Base-by-base conservation (phyloP, 2,888 invertebrate genomes). In the Caenorhabditis angaria region DNA sequence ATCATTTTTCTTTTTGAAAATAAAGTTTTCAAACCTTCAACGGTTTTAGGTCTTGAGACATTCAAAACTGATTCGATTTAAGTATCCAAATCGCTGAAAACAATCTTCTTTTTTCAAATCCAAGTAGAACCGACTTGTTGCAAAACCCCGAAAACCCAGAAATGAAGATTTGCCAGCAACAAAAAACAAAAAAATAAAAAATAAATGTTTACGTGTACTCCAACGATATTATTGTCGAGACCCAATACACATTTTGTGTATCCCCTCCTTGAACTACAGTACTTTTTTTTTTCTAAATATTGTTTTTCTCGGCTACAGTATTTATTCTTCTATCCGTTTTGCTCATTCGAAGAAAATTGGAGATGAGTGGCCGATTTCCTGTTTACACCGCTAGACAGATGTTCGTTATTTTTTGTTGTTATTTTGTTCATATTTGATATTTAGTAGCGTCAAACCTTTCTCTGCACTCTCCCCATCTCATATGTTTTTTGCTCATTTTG, bases 361-460 rank as follows among this genome's bases (percentile, higher is more conserved):
- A 41, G 5, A 6, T 18, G 18, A 41, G 41, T 18, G 2, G 18
- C 5, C 10, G 18, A 18, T 41, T 41, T 41, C 41, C 41, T 41
- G 41, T 41, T 41, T 41, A 41, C 41, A 41, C 41, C 41, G 32
- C 6, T 10, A 5, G 41, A 14, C 41, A 41, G 41, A 41, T 41
- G 41, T 41, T 41, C 41, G 41, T 41, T 12, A 18, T 41, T 41
- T 3, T 5, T 41, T 6, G 6, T 41, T n/a, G n/a, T n/a, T n/a
- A n/a, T n/a, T 41, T 41, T 41, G 10, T 41, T 41, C 18, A 41
- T 41, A 41, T 41, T 41, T 41, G 41, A 41, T 41, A 41, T 41
- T 41, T 41, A 41, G 41, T 18, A 41, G 41, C 41, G 10, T 41
- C 41, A 41, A 41, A 41, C 41, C 41, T 41, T 41, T 41, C 41